phyloP scores from a whole-genome alignment of 2,113 vertebrate genomes.

The Tamias sibiricus region DNA sequence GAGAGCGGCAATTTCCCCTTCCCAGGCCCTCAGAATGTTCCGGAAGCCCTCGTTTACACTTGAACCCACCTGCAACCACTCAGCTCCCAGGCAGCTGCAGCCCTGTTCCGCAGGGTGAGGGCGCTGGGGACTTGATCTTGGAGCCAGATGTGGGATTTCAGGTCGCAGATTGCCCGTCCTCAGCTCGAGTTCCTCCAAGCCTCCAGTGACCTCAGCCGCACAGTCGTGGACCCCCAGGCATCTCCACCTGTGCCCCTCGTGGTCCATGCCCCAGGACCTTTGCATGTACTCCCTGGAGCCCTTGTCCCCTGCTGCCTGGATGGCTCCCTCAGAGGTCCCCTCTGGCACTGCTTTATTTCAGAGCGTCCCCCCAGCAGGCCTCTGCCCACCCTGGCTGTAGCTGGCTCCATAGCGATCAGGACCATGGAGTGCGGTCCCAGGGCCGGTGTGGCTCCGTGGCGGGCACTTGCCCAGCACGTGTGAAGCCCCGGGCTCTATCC shows the following conservation, averaged over 20 bases:
- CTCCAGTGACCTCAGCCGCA: not conserved
- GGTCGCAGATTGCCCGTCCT: accelerated
- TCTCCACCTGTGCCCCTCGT: not conserved
- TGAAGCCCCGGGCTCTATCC: too few species aligned
- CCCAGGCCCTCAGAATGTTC: not conserved
- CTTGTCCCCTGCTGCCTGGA: not conserved
- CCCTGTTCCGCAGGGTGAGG: not conserved
- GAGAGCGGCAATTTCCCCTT: not conserved
- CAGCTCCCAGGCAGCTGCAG: not conserved
- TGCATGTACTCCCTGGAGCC: not conserved
- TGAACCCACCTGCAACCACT: slow-evolving; percentile 61
- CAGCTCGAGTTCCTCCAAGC: not conserved
- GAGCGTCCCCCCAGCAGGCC: not conserved
- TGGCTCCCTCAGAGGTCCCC: not conserved
- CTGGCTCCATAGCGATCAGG: not conserved
- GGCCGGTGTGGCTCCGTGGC: too few species aligned
- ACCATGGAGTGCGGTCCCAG: not conserved
- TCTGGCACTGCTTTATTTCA: not conserved
- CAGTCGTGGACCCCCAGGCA: not conserved
- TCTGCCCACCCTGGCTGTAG: not conserved
- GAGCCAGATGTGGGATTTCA: not conserved
- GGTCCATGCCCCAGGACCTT: not conserved
- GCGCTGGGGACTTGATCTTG: accelerated
- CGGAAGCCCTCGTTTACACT: not conserved
- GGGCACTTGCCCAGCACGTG: too few species aligned